Evolutionary conservation across 2,888 invertebrate genomes (phyloP), one percentile per base, ranked within the genome.

Genomic region (Tholera decimalis): DNA sequence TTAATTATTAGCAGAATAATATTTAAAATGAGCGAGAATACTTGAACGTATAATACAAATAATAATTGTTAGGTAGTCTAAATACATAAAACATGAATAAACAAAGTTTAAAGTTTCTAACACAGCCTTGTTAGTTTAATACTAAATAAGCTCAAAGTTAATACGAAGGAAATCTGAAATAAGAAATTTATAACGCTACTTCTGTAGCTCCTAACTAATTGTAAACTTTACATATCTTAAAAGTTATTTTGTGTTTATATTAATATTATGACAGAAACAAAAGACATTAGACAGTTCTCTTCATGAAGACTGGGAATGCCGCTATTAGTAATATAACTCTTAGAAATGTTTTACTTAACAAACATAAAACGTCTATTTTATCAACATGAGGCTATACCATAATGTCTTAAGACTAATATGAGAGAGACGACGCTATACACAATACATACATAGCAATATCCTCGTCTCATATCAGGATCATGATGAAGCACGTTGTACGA

Each of bases 231-330:
- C 22, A 15, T 44, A 58, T 39, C 46, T 56, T 73, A 13, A 65
- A 35, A 73, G 41, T 26, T 49, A 56, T 59, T 73, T 73, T 44
- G 8, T 65, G 73, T 59, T 73, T 35, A 39, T 22, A 59, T 59
- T 53, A 33, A 55, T 56, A 53, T 41, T 35, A 6, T 26, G 20
- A 41, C 22, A 18, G 28, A 61, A 44, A 9, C 33, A 11, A 67
- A 41, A 33, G 9, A 20, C 22, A 1, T 43, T 13, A 13, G 24
- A 7, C 6, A 7, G 11, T 33, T 43, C 18, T 43, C 9, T 11
- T 15, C 8, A 22, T 60, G 4, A 41, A 41, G 3, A 11, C 46
- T 9, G 26, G 3, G 46, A 9, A 26, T 8, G 26, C n/a, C 30
- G 20, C 9, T 28, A 43, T 24, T 53, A 24, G 35, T 22, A 37